Conservation (phyloP, 2,888 invertebrate genomes). For the Drosophila ezoana region DNA sequence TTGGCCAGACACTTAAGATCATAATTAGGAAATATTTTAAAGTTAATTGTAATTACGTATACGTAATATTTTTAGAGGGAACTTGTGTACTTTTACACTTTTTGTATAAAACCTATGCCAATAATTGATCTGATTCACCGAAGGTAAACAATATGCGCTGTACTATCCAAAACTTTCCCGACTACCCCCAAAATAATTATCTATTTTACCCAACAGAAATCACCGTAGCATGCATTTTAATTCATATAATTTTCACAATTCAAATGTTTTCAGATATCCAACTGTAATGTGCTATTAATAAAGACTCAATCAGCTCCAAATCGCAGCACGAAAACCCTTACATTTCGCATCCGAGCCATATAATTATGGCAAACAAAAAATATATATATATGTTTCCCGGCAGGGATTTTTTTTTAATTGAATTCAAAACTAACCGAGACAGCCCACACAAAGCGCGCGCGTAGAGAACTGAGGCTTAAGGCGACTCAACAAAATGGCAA, state of each 20-base stretch:
- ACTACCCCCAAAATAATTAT: background rate
- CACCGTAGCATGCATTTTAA: constrained; percentile 8
- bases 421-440: constrained; percentile 23
- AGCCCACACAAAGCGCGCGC: constrained; percentile 39
- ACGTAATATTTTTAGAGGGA: background rate
- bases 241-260: constrained; percentile 21
- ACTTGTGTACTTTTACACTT: background rate
- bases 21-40: background rate
- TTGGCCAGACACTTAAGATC: no score
- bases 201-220: constrained; percentile 10
- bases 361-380: constrained; percentile 51
- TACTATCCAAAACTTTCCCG: constrained; percentile 8
- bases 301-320: constrained; percentile 40
- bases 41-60: background rate
- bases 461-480: constrained; percentile 35
- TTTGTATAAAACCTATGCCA: constrained; percentile 5
- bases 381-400: constrained; percentile 26
- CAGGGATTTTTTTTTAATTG: constrained; percentile 42
- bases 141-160: background rate
- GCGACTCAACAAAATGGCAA: constrained; percentile 47
- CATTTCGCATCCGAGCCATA: constrained; percentile 29
- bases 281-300: constrained; percentile 46
- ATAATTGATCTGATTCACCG: constrained; percentile 17
- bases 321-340: constrained; percentile 38
- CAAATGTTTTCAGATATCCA: constrained; percentile 8